Evolutionary conservation across 2,888 invertebrate genomes (phyloP), one percentile per base, ranked within the genome.

Genomic region (Lasioglossum figueresi): DNA sequence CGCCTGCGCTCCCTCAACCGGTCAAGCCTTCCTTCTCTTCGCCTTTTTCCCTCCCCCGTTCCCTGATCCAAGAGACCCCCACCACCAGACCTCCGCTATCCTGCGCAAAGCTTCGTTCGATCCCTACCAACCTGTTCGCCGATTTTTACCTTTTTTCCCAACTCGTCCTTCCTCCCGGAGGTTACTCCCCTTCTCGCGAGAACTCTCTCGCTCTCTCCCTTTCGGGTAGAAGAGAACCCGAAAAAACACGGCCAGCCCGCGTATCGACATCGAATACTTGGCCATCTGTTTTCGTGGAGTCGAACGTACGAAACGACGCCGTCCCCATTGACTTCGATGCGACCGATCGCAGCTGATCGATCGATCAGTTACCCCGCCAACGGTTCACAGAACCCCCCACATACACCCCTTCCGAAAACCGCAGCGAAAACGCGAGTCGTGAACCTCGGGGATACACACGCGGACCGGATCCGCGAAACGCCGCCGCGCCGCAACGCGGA

Each of bases 61-160:
- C 43, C 56, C n/a, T 31, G 63, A 63, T 63, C 34, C 63, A 19
- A 63, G 63, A 63, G 63, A 31, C 31, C 63, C 82, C 84, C 87
- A 89, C 90, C 84, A 83, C 87, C 77, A 70, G 59, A 73, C 14
- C 68, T 43, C 31, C 73, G 48, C 79, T 68, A 89, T 91, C 84
- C 91, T 91, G 90, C 91, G 91, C 85, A 89, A 88, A 88, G 89
- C 84, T 81, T 80, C 88, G 88, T 82, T 85, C 85, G 75, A 88
- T 87, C 90, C 91, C 90, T 88, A 87, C 90, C 91, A 89, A 89
- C 87, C 90, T 90, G 89, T 89, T 84, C 37, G 70, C 40, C 76
- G 79, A 82, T 79, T 73, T 71, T 76, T 77, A 40, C 40, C 40
- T 75, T 77, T 78, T 76, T 56, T 56, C n/a, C n/a, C n/a, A 56